These are phyloP conservation scores for Pipistrellus pygmaeus DNA, from an alignment of 2,797 vertebrate genomes.

Conservation along the genomic window DNA sequence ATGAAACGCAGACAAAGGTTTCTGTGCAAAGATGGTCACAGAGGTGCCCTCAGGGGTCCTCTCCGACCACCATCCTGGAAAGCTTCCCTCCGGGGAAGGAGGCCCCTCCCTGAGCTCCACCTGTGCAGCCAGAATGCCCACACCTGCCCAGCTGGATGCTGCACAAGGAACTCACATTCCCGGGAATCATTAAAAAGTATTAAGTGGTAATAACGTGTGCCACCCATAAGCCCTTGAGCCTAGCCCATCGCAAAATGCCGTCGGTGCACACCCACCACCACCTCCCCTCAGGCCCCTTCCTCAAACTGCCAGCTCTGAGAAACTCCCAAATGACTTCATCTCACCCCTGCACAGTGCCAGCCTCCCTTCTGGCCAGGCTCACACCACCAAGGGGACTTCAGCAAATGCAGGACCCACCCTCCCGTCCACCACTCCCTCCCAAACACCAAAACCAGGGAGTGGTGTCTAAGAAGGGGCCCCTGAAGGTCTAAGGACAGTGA, in stretches of 20 bases:
- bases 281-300: neutral
- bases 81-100: neutral
- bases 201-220: neutral
- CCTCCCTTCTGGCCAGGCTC: neutral
- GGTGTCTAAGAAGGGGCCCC: neutral
- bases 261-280: too few species aligned
- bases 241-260: neutral
- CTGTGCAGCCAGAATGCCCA: neutral
- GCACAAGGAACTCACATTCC: neutral
- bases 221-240: neutral
- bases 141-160: neutral
- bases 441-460: neutral
- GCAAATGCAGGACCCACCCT: neutral
- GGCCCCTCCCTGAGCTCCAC: neutral
- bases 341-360: neutral
- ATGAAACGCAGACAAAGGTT: neutral
- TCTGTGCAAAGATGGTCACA: neutral
- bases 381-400: neutral
- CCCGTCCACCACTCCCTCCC: accelerated
- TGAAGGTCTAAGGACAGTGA: neutral
- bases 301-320: neutral
- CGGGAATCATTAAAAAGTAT: neutral
- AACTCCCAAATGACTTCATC: neutral
- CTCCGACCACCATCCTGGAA: neutral
- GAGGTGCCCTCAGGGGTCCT: neutral